phyloP scores from a whole-genome alignment of 2,113 vertebrate genomes.

The Piprites chloris region DNA sequence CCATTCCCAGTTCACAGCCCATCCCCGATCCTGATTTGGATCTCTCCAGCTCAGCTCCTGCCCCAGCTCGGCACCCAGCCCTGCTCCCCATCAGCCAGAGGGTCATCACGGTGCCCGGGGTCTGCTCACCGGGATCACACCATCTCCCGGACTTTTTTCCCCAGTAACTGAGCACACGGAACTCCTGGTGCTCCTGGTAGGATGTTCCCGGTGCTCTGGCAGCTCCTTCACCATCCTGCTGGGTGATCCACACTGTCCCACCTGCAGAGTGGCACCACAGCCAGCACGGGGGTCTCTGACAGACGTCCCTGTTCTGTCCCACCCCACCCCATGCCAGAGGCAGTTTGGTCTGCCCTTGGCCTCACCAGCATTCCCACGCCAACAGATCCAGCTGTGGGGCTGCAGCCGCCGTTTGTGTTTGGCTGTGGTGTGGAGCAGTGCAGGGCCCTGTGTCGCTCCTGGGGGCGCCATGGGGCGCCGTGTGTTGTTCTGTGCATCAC shows the following conservation, averaged over 20 bases:
- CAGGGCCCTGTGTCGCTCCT: not conserved
- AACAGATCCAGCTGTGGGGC: not conserved
- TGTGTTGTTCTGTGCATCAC: too few species aligned
- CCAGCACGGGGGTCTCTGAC: too few species aligned
- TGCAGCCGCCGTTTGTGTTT: rapidly evolving
- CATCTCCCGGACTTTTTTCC: not conserved
- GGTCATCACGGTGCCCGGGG: rapidly evolving
- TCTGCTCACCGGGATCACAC: not conserved
- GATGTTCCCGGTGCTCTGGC: not conserved
- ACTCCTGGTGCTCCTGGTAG: not conserved
- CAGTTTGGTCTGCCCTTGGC: not conserved
- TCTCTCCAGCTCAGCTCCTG: not conserved
- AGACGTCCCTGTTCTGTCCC: not conserved
- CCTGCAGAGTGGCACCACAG: not conserved
- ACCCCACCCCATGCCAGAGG: rapidly evolving
- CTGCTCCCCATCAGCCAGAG: not conserved
- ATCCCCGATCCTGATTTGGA: not conserved
- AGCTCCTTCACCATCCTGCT: not conserved
- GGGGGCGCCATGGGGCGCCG: not conserved
- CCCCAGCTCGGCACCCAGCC: not conserved
- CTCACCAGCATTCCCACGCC: rapidly evolving
- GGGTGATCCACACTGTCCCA: not conserved
- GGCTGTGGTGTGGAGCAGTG: not conserved
- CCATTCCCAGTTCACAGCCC: not conserved
- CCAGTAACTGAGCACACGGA: rapidly evolving